These are phyloP conservation scores for Scomber colias DNA, from an alignment of 2,113 vertebrate genomes.

Conservation along the genomic window DNA sequence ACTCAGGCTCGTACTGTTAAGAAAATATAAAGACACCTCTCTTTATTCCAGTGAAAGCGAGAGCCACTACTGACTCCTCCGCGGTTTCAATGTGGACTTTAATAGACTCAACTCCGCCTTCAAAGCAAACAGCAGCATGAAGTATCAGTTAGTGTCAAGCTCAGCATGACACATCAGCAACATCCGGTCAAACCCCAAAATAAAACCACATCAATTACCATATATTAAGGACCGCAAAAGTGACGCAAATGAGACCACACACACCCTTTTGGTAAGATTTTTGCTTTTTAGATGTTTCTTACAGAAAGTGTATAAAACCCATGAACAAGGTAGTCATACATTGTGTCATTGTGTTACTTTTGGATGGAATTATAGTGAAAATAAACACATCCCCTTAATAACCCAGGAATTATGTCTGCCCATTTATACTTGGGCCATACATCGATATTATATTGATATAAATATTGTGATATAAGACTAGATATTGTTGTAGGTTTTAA, in stretches of 20 bases:
- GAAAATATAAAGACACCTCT: not conserved
- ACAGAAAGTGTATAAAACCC: no score
- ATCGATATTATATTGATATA: no score
- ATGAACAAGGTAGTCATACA: no score
- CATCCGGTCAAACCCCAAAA: conserved; percentile 49
- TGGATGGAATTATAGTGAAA: no score
- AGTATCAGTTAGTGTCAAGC: not conserved
- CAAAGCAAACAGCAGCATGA: not conserved
- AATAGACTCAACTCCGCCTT: conserved; percentile 72
- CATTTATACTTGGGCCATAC: no score
- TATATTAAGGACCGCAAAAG: not conserved
- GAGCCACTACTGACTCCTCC: conserved; percentile 1
- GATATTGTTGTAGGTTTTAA: no score
- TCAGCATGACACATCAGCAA: accelerated
- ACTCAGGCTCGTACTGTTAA: not conserved
- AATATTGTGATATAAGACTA: no score
- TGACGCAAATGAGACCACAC: no score
- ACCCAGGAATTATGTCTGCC: not conserved
- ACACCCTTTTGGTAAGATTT: no score
- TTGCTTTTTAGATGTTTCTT: no score
- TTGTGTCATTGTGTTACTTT: no score
- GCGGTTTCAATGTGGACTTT: conserved; percentile 40
- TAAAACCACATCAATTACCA: conserved; percentile 5
- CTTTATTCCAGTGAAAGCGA: conserved; percentile 3
- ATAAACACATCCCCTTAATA: no score